Evolutionary conservation across 2,113 vertebrate genomes (phyloP), one percentile per base, ranked within the genome.

Genomic region (Recurvirostra avosetta): DNA sequence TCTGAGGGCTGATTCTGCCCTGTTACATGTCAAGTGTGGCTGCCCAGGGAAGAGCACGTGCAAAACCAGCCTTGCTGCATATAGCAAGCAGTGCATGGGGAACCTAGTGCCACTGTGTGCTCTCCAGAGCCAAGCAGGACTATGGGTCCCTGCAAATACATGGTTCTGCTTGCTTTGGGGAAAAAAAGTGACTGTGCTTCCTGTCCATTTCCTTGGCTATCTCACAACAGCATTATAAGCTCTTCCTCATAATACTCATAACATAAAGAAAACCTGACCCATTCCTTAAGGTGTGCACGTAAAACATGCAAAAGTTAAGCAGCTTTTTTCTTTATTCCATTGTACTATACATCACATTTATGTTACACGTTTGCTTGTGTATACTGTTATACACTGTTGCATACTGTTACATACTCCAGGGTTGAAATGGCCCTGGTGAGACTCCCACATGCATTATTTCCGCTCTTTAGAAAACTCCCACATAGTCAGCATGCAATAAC

Each of bases 11-110:
- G n/a, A 63, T 88, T 81, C 47, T 61, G 61, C 40, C 36, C 29
- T 1, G 0, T 63, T 56, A 20, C 0, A 0, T 7, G 10, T 38
- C 0, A 0, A 32, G 11, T 17, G 17, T 50, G 29, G 34, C 63
- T 80, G 59, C 36, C 32, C 32, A 63, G 15, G 40, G 15, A 74
- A 74, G 4, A 74, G 11, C 25, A 50, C 0, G 0, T 26, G 38
- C 0, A 6, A 71, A 88, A 75, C 4, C 11, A 79, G 3, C 3
- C 3, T 23, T n/a, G 8, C 40, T 88, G 30, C 12, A 6, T 30
- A 22, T 1, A 58, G 34, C 34, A 73, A 13, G 18, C 15, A 65
- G 30, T 3, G 12, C 22, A 68, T 3, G 4, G 11, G 9, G 12
- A 92, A 76, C 8, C 6, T 26, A 12, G 6, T 49, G 10, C 13